Conservation (phyloP, 2,888 invertebrate genomes). For the Hypsopygia costalis region DNA sequence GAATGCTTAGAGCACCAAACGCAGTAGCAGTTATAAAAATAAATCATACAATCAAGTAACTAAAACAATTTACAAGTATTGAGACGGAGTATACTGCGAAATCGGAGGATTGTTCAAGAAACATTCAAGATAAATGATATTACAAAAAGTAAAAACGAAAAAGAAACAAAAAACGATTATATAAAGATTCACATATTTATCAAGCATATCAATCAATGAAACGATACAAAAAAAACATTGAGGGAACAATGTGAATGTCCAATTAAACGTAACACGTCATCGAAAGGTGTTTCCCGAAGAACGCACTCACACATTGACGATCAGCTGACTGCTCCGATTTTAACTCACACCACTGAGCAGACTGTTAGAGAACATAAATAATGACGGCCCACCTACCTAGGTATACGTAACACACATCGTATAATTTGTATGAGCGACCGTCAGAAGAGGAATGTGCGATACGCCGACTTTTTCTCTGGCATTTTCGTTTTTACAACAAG, state of each 20-base stretch:
- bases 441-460: conserved; percentile 66
- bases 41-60: too few relatives aligned
- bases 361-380: conserved; percentile 80
- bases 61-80: too few relatives aligned
- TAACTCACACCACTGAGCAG: conserved; percentile 74
- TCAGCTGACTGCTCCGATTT: conserved; percentile 81
- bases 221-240: conserved; percentile 51
- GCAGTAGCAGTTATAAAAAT: too few relatives aligned
- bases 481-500: conserved; percentile 57
- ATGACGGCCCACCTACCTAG: conserved; percentile 79
- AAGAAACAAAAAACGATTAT: not conserved
- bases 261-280: conserved; percentile 79
- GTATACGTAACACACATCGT: conserved; percentile 74
- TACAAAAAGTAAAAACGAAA: not conserved
- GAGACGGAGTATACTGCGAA: too few relatives aligned
- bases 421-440: conserved; percentile 75
- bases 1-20: too few relatives aligned
- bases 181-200: conserved; percentile 3
- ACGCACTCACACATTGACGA: conserved; percentile 65
- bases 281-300: conserved; percentile 81
- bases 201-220: conserved; percentile 18
- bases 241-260: conserved; percentile 76
- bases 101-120: not conserved
- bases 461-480: conserved; percentile 60
- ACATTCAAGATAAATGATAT: not conserved